Evolutionary conservation across 2,888 invertebrate genomes (phyloP).

Genomic region (Drosophila prostipennis): DNA sequence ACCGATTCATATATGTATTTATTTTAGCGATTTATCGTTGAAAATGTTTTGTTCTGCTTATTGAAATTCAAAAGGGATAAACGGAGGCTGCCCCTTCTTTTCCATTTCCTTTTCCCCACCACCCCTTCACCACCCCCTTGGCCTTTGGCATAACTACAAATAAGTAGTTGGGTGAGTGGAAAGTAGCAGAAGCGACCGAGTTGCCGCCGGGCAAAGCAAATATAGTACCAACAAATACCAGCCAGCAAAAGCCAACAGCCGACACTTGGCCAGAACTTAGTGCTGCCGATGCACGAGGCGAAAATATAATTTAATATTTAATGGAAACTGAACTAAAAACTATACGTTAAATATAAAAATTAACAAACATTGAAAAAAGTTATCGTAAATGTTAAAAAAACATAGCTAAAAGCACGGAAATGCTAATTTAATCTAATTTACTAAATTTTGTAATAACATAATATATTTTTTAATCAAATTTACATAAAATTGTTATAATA

Average conservation of each 20-base stretch:
- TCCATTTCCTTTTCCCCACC: too few relatives aligned
- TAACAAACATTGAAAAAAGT: not conserved
- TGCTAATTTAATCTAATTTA: too few relatives aligned
- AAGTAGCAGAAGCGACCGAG: constrained; percentile 47
- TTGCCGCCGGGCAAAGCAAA: constrained; percentile 63
- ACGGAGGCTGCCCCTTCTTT: constrained; percentile 27
- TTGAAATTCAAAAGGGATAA: constrained; percentile 69
- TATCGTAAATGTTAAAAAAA: not conserved
- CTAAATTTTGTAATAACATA: too few relatives aligned
- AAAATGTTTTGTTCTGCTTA: constrained; percentile 66
- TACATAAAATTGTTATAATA: too few relatives aligned
- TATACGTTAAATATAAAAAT: not conserved
- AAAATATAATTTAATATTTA: not conserved
- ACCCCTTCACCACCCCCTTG: not conserved
- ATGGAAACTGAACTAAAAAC: not conserved
- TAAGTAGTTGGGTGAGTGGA: constrained; percentile 43
- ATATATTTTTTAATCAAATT: too few relatives aligned
- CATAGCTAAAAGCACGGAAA: too few relatives aligned
- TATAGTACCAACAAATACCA: constrained; percentile 48
- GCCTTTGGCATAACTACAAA: constrained; percentile 20
- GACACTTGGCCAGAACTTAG: constrained; percentile 36
- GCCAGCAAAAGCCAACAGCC: constrained; percentile 30
- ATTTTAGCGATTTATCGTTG: constrained; percentile 61
- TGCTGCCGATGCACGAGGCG: constrained; percentile 2
- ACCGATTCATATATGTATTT: constrained; percentile 18